phyloP scores from a whole-genome alignment of 2,888 invertebrate genomes.

The Spisula solida region DNA sequence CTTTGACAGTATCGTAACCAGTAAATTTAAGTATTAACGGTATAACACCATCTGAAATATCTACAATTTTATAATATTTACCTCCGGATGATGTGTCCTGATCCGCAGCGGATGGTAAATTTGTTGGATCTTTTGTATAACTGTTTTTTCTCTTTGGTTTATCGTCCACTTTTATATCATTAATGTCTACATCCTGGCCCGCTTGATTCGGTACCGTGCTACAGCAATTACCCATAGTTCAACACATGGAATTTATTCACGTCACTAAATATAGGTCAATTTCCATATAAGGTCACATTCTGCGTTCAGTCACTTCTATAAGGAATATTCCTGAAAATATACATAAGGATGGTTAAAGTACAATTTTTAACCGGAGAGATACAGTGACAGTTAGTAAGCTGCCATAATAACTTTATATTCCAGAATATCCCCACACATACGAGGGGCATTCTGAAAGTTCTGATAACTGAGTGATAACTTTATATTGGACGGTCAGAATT shows the following conservation, averaged over 20 bases:
- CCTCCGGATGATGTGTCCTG: slow-evolving; percentile 23
- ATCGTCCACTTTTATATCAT: not conserved
- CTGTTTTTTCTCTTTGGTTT: slow-evolving; percentile 31
- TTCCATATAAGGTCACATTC: slow-evolving; percentile 4
- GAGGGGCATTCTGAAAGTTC: too few species aligned
- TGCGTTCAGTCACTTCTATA: not conserved
- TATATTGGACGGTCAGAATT: too few species aligned
- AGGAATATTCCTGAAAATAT: not conserved
- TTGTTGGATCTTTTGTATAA: slow-evolving; percentile 47
- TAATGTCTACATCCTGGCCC: slow-evolving; percentile 18
- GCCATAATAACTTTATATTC: too few species aligned
- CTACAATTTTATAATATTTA: not conserved
- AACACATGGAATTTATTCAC: not conserved
- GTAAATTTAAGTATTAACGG: too few species aligned
- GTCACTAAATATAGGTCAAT: not conserved
- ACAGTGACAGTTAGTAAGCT: too few species aligned
- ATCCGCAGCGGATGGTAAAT: slow-evolving; percentile 23
- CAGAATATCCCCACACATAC: too few species aligned
- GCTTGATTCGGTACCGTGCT: not conserved
- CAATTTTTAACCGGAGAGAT: too few species aligned
- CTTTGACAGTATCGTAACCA: too few species aligned
- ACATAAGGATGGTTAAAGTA: not conserved
- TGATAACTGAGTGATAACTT: too few species aligned
- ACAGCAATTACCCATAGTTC: slow-evolving; percentile 42
- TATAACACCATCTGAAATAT: too few species aligned